These are phyloP conservation scores for Lacerta viridis DNA, from an alignment of 2,797 vertebrate species.

Conservation along the genomic window DNA sequence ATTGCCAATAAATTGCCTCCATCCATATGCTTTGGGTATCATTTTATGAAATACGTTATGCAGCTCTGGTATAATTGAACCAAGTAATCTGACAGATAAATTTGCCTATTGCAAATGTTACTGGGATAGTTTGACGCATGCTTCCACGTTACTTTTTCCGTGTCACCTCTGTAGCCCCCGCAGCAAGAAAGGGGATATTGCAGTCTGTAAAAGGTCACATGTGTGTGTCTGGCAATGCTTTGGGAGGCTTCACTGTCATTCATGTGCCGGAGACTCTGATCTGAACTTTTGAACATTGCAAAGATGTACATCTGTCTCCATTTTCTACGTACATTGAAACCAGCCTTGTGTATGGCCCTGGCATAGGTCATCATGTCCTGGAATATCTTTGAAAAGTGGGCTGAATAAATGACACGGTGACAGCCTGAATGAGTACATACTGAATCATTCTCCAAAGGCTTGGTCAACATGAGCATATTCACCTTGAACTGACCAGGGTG, in stretches of 20 bases:
- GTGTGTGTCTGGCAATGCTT: neutral
- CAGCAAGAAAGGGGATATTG: neutral
- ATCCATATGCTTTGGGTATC: constrained; percentile 8
- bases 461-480: neutral
- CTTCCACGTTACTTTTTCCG: neutral
- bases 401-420: neutral
- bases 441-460: constrained; percentile 1
- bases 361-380: neutral
- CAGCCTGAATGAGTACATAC: neutral
- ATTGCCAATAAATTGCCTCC: constrained; percentile 23
- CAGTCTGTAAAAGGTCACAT: neutral
- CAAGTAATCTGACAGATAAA: neutral
- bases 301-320: neutral
- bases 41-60: neutral
- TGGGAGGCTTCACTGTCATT: neutral
- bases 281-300: neutral
- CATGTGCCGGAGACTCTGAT: neutral
- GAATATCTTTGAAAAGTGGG: constrained; percentile 10
- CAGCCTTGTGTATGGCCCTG: neutral
- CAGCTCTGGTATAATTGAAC: neutral
- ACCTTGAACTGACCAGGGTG: neutral
- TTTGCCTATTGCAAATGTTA: constrained; percentile 5
- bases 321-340: constrained; percentile 11
- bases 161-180: neutral
- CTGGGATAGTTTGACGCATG: neutral